phyloP scores from a whole-genome alignment of 2,797 vertebrate genomes.

The Paramormyrops hopkinsi region DNA sequence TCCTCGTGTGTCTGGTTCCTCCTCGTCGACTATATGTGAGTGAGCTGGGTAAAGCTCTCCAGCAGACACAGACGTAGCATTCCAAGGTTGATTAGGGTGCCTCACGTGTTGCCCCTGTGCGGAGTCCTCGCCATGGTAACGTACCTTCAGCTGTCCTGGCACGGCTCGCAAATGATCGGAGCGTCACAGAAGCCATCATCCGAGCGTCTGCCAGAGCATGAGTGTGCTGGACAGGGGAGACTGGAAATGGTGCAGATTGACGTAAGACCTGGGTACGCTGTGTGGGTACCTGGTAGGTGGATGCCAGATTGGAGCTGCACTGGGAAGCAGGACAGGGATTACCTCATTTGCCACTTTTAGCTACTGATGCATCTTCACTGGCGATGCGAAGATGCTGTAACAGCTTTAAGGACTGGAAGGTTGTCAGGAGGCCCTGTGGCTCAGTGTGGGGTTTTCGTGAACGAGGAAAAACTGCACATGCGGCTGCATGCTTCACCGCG shows the following conservation, averaged over 20 bases:
- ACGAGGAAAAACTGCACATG: background rate
- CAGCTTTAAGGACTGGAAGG: background rate
- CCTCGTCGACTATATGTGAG: background rate
- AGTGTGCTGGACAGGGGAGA: background rate
- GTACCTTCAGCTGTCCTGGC: background rate
- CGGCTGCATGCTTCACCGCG: background rate
- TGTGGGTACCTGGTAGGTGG: slow-evolving; percentile 12
- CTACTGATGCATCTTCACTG: background rate
- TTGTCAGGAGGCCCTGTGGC: background rate
- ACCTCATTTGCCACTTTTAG: background rate
- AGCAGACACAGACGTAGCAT: background rate
- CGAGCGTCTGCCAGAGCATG: background rate
- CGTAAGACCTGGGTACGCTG: background rate
- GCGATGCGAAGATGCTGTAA: background rate
- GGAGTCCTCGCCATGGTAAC: background rate
- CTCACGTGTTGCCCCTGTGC: background rate
- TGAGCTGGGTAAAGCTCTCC: background rate
- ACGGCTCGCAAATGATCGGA: background rate
- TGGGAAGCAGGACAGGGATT: slow-evolving; percentile 8
- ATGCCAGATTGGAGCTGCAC: slow-evolving; percentile 2
- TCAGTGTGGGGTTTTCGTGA: background rate
- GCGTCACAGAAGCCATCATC: background rate
- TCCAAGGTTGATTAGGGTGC: background rate
- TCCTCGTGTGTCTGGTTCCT: background rate
- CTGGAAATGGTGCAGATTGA: background rate